A percentile compares a stretch with the other conserved stretches of the same genome.
phyloP scores from a whole-genome alignment of 2,113 vertebrate species.

The Cheirogaleus medius region DNA sequence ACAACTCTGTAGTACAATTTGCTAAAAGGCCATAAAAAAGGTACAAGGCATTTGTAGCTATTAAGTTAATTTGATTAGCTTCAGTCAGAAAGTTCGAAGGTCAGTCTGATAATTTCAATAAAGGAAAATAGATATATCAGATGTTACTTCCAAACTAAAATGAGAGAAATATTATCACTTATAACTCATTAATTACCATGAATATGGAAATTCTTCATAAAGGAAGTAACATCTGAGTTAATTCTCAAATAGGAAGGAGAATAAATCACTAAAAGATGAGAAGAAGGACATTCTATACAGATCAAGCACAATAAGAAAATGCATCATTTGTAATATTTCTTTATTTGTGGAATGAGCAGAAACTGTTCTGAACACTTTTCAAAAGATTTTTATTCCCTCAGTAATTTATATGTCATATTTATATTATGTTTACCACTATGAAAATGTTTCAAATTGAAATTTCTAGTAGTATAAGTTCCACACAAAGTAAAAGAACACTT shows the following conservation, averaged over 20 bases:
- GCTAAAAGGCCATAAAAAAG: neutral
- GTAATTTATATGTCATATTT: neutral
- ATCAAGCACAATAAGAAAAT: neutral
- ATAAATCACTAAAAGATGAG: neutral
- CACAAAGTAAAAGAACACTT: neutral
- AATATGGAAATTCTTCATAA: neutral
- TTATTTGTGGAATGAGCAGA: neutral
- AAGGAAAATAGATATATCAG: neutral
- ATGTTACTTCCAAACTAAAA: neutral
- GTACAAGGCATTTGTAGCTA: neutral
- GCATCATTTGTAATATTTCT: neutral
- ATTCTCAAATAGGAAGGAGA: neutral
- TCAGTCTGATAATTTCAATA: neutral
- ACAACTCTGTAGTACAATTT: neutral
- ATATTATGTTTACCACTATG: neutral
- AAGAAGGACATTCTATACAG: neutral
- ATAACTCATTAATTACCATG: neutral
- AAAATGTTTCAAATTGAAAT: neutral
- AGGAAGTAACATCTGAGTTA: neutral
- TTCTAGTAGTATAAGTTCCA: neutral
- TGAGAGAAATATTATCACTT: neutral
- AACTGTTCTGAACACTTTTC: neutral
- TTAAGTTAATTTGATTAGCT: neutral
- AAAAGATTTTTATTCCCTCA: neutral
- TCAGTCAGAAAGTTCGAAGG: neutral